Base-by-base conservation (phyloP, 2,888 invertebrate genomes). In the Therioaphis trifolii region DNA sequence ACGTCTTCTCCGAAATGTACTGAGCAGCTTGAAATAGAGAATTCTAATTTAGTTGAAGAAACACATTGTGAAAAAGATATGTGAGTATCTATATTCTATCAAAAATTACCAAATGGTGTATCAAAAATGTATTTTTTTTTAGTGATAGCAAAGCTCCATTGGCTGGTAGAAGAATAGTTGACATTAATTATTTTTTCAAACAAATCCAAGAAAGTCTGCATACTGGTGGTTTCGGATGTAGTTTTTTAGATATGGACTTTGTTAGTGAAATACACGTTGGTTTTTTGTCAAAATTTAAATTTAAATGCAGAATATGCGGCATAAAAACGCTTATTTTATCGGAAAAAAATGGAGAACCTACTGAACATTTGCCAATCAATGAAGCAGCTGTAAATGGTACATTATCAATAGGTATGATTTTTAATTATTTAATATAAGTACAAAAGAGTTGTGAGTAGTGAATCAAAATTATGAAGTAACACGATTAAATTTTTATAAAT, bases 181-280 rank as follows among this genome's bases (percentile, higher is more conserved):
- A 68, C n/a, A 66, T 66, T 66, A 35, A 66, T 35, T 66, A 35
- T 66, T 66, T 66, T 35, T 66, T 66, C 35, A 35, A 68, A 68
- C 66, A 68, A 68, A 68, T 68, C 66, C 35, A 68, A 68, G 66
- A n/a, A 68, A 40, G 66, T 68, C 66, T 35, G 40, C 66, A 66
- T 66, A 40, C 40, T 68, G 66, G 40, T 40, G 9, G 63, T 63
- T 68, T 68, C 4, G 40, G 40, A 40, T 68, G 40, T 68, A 68
- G 40, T 21, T 68, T 68, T 68, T 68, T 68, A n/a, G 66, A 68
- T 68, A 68, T 68, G 40, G 40, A 68, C 40, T 40, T 68, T 68
- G 18, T 68, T 68, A n/a, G 66, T 40, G 66, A 68, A 68, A 40
- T 68, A 68, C 29, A 18, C 29, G 27, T 63, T 63, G 63, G 63